Base-by-base conservation (phyloP, 1,140 invertebrate species). In the Drosophila ogumai region DNA sequence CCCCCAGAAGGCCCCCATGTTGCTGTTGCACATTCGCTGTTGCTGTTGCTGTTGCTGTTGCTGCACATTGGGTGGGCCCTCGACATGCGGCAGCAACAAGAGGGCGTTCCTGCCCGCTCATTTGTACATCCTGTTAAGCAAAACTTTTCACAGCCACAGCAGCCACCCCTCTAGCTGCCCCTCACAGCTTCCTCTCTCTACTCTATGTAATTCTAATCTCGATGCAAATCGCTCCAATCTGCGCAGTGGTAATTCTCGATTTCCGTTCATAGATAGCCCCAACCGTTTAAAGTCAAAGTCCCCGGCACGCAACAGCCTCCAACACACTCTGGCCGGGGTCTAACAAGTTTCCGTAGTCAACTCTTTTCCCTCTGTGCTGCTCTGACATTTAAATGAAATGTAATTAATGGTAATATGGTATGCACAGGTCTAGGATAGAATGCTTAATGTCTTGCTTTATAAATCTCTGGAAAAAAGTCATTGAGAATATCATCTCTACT, bases 191-290 rank as follows among this genome's bases (percentile, higher is more conserved):
- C 84, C 84, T 88, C 72, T 28, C 46, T 13, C 6, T 25, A 52
- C 68, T 34, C 32, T 22, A n/a, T 54, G 34, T 38, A 71, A 40
- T 31, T 73, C 73, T 88, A 88, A 88, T 88, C 85, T 85, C 79
- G 34, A 90, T 90, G 85, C 75, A 90, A 90, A 90, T 90, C 75
- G 86, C 79, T 88, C 61, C 71, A 88, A 91, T 91, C 88, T 81
- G 88, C 65, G 75, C 81, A 69, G 65, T 90, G 72, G 90, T 91
- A 91, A 91, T 91, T 91, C 91, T 91, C 90, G 88, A 91, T 91
- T 91, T 91, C 88, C 88, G 90, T 50, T 82, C 72, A 71, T 67
- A 91, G 88, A 91, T 91, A 91, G 65, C 68, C 43, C 50, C 55
- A 64, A 44, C 47, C 55, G 61, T 31, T 46, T 32, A 63, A 41